These are phyloP conservation scores for Colistium nudipinnis DNA, from an alignment of 2,113 vertebrate species.

Conservation along the genomic window DNA sequence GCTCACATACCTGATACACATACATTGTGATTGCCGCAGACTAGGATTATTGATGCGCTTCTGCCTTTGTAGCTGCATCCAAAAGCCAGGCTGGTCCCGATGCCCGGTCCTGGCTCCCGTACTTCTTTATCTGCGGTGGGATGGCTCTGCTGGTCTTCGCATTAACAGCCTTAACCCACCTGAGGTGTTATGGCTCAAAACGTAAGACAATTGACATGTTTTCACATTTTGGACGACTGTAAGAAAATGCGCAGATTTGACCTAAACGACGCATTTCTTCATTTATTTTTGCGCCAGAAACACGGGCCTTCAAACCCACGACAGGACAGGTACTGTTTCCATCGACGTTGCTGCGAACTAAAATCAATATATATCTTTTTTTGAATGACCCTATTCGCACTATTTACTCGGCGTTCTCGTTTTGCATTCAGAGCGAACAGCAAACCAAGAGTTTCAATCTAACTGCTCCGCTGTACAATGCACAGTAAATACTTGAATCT, in stretches of 20 bases:
- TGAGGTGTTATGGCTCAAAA: background rate
- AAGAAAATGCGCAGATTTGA: background rate
- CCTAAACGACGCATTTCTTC: background rate
- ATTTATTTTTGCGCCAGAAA: constrained; percentile 17
- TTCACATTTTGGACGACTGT: background rate
- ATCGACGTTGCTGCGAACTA: too few species aligned
- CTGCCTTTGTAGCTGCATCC: background rate
- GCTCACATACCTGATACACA: background rate
- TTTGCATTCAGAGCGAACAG: too few species aligned
- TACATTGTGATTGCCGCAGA: background rate
- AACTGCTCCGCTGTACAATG: too few species aligned
- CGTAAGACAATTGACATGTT: constrained; percentile 13
- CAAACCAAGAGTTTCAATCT: too few species aligned
- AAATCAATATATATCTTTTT: too few species aligned
- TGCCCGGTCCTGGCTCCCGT: background rate
- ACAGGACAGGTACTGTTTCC: constrained; percentile 30
- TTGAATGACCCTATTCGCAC: too few species aligned
- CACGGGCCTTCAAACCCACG: background rate
- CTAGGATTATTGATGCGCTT: background rate
- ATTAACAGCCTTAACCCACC: background rate
- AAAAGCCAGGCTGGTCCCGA: accelerated
- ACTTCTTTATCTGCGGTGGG: constrained; percentile 5
- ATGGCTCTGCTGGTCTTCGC: constrained; percentile 1
- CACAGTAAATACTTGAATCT: too few species aligned
- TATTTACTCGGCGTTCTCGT: too few species aligned